Base-by-base conservation (phyloP, 2,888 invertebrate genomes). In the Caenorhabditis imperialis region DNA sequence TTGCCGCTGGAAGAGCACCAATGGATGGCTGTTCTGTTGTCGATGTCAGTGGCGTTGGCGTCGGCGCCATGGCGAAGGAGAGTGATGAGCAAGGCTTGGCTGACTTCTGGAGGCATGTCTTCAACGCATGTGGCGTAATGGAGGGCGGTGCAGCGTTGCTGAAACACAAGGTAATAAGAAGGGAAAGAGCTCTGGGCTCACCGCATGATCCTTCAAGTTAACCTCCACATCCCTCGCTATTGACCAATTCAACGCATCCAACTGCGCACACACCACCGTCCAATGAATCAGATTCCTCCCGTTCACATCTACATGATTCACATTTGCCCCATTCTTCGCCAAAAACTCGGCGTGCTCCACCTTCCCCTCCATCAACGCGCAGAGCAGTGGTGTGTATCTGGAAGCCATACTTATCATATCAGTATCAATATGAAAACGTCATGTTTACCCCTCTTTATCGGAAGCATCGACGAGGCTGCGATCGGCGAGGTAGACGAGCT, bases 1-100 rank as follows among this genome's bases (percentile, higher is more conserved):
- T 95, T 95, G 5, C 97, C 98, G 22, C 97, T 95, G 79, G 96
- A 96, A 0, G 97, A 95, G 0, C 98, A 97, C 99, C 99, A 99
- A 12, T 98, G 90, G 57, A 99, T 90, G 1, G 98, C 97, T 84
- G 95, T 95, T 8, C 98, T 91, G 0, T 95, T 94, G 88, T 98
- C 97, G 45, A 93, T 93, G 89, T 99, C 99, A 61, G 92, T 91
- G 0, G 94, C 94, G 81, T 94, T 93, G 0, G 95, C 93, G 20
- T 92, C 92, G 3, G 94, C 93, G 10, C 93, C 93, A 40, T 87
- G 67, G 12, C 70, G 51, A 8, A 81, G 62, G 18, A 88, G 77
- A 18, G 81, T 77, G 23, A 81, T 73, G 8, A 87, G 67, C 8
- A 87, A 76, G 0, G 83, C 74, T 25, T 79, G 70, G 1, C 77